Evolutionary conservation across 2,113 vertebrate genomes (phyloP), one percentile per base, ranked within the genome.

Genomic region (Capra hircus): DNA sequence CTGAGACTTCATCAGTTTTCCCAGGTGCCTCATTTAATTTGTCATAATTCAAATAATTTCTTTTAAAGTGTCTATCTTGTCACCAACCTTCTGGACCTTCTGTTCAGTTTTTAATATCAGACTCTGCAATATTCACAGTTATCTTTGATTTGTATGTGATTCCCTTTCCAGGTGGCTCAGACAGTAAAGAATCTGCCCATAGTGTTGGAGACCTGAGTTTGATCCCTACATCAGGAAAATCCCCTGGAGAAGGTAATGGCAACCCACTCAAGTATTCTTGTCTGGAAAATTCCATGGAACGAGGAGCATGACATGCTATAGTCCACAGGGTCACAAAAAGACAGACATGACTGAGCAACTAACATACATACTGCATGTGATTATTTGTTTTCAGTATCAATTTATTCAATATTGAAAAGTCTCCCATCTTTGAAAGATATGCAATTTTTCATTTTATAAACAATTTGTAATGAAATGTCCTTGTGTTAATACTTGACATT

Each of bases 11-110:
- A 36, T 62, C 15, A 36, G 17, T 93, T 95, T 91, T 91, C 19
- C 27, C 25, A 71, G 36, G 9, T 10, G 33, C 3, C 28, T 88
- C 27, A 81, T 81, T 45, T 55, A 45, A 84, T 50, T 14, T 45
- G 25, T 90, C 57, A 93, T 48, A 90, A 90, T 81, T 81, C 21
- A 95, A 82, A 50, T 55, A 15, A 57, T 60, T 90, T 36, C 45
- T 53, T 92, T 78, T 45, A 88, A 94, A 57, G 62, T 21, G 48
- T 11, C 55, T 77, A 53, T n/a, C 27, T 52, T 89, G 11, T 71
- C 43, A 71, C 6, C 48, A 53, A 28, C 9, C 23, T 45, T 92
- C 17, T 52, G 27, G 78, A 85, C 13, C 45, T 84, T 33, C 15
- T 82, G 81, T 81, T 67, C 19, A 55, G 16, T 57, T 45, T 90